Base-by-base conservation (phyloP, 2,797 vertebrate genomes). In the Sciurus vulgaris region DNA sequence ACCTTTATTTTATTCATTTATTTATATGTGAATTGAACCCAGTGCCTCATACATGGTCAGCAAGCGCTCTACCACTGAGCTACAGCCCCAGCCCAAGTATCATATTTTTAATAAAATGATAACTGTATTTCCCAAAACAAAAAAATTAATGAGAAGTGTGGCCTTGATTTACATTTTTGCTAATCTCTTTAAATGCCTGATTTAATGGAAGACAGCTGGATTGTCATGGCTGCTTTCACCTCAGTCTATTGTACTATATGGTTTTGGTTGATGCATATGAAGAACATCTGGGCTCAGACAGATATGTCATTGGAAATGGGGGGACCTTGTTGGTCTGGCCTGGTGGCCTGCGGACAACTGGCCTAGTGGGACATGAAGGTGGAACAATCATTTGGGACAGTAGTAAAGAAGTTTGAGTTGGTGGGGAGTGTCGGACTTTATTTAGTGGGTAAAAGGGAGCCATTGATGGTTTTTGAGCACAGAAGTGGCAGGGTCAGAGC, bases 91-190 rank as follows among this genome's bases (percentile, higher is more conserved):
- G 38, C 38, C 38, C 38, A 38, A 38, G 38, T 38, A 74, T 82
- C 59, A 18, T 74, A 38, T 76, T 88, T 95, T 96, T 76, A 38
- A 47, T 81, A 54, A 79, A 67, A 35, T 38, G 33, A 35, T 90
- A 49, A 54, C 35, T 41, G 1, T 69, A 10, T 81, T 84, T 86
- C 85, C 83, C 69, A 69, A 78, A 93, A n/a, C 20, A 51, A 47
- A 70, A 96, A 30, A 79, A 35, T 17, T 65, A 76, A 28, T 63
- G 70, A 72, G 78, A 72, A 73, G 9, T 26, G 8, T 61, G 79
- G 79, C 63, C 70, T 70, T 78, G 33, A 85, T 90, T 78, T 82
- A 69, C 38, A 8, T 95, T 95, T 83, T 76, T 86, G 67, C 38
- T 69, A 86, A 74, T 90, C 65, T 89, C 41, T 82, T 63, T 44